Conservation (phyloP, 2,888 invertebrate genomes). For the Epirrita christyi region DNA sequence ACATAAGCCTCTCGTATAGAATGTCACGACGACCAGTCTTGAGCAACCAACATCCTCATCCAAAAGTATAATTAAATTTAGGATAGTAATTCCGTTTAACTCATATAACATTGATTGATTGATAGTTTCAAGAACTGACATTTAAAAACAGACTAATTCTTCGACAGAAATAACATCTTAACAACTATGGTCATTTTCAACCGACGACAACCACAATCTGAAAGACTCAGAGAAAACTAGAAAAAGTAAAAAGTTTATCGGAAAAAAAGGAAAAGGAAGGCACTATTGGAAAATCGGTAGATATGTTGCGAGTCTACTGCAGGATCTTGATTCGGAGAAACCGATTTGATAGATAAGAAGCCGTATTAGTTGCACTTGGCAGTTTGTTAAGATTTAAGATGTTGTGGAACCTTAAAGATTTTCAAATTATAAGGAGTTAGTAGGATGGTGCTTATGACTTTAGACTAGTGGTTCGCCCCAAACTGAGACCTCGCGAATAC, state of each 20-base stretch:
- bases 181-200: conserved; percentile 9
- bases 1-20: too few species aligned
- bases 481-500: too few species aligned
- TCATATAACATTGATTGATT: too few species aligned
- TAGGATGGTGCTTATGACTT: too few species aligned
- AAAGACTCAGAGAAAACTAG: conserved; percentile 9
- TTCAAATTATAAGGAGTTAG: too few species aligned
- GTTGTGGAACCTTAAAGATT: background rate
- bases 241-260: conserved; percentile 26
- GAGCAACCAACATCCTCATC: too few species aligned
- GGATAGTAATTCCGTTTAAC: background rate
- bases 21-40: background rate
- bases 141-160: background rate
- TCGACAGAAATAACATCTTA: conserved; percentile 3
- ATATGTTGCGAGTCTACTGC: conserved; percentile 20
- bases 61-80: conserved; percentile 12
- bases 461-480: too few species aligned
- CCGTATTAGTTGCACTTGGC: conserved; percentile 9
- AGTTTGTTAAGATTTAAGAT: conserved; percentile 5
- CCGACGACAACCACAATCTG: conserved; percentile 15
- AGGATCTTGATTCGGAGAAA: conserved; percentile 26
- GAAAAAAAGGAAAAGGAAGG: conserved; percentile 7
- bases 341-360: conserved; percentile 25
- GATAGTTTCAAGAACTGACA: too few species aligned
- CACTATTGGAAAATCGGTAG: conserved; percentile 15